These are phyloP conservation scores for Antennarius maculatus DNA, from an alignment of 2,797 vertebrate genomes.

Conservation along the genomic window DNA sequence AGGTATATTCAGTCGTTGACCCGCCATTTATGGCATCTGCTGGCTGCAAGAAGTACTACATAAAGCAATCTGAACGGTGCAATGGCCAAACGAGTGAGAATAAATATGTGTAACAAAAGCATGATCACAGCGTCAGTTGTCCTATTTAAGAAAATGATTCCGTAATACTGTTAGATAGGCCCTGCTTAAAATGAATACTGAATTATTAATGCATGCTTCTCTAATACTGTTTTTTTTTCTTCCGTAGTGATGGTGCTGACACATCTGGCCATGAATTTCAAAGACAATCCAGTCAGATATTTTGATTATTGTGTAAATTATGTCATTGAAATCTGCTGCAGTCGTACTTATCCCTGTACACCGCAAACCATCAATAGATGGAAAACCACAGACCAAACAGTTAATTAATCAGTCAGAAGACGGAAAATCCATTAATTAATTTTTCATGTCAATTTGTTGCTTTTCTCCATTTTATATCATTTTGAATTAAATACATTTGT, in stretches of 20 bases:
- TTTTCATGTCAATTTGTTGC: not conserved
- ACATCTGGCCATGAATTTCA: slow-evolving; percentile 26
- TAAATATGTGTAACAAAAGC: slow-evolving; percentile 65
- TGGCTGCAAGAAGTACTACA: slow-evolving; percentile 75
- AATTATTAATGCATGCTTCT: slow-evolving; percentile 71
- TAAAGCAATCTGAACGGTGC: slow-evolving; percentile 41
- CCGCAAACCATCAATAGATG: not conserved
- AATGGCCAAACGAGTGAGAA: slow-evolving; percentile 38
- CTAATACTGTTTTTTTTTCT: slow-evolving; percentile 31
- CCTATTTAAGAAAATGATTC: slow-evolving; percentile 74
- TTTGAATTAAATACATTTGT: not conserved
- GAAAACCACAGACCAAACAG: slow-evolving; percentile 5
- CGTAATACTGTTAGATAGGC: slow-evolving; percentile 55
- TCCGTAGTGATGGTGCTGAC: slow-evolving; percentile 34
- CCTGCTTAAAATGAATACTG: slow-evolving; percentile 60
- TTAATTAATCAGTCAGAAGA: not conserved
- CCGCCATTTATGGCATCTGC: slow-evolving; percentile 79
- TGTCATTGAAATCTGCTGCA: slow-evolving; percentile 15
- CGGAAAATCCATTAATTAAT: not conserved
- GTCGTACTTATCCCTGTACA: slow-evolving; percentile 3
- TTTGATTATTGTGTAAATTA: slow-evolving; percentile 30
- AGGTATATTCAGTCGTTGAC: slow-evolving; percentile 64
- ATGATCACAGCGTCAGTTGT: slow-evolving; percentile 63
- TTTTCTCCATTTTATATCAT: not conserved
- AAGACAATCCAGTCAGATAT: slow-evolving; percentile 20